Conservation (phyloP, 2,113 vertebrate species). For the Stictonetta naevosa region DNA sequence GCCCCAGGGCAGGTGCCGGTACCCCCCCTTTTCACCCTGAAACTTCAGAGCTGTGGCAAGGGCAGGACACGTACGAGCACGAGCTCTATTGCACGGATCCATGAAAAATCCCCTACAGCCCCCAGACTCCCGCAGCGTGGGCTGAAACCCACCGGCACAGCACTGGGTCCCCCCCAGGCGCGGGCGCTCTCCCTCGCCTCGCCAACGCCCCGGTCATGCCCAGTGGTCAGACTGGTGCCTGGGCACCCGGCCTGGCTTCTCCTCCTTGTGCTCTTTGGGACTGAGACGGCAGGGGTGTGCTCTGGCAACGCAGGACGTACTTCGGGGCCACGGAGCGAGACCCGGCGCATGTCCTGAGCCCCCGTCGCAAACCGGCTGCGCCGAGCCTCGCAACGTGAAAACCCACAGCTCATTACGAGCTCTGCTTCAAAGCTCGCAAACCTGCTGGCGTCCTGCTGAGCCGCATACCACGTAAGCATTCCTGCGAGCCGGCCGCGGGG, state of each 20-base stretch:
- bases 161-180: neutral
- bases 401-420: neutral
- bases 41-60: neutral
- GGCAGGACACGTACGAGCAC: neutral
- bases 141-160: neutral
- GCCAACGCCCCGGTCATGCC: neutral
- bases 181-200: neutral
- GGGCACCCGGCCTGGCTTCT: neutral
- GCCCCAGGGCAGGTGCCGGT: neutral
- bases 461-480: slow-evolving; percentile 49
- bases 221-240: neutral
- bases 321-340: neutral
- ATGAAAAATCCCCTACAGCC: neutral
- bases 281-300: neutral
- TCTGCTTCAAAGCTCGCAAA: slow-evolving; percentile 14
- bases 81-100: neutral
- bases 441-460: slow-evolving; percentile 40
- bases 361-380: neutral
- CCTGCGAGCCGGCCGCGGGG: neutral
- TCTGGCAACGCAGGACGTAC: neutral
- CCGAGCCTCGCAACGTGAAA: neutral
- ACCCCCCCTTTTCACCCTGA: neutral
- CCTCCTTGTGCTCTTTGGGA: slow-evolving; percentile 7
- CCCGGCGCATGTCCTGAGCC: neutral
- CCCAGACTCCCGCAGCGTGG: accelerated